Percentiles rank a stretch among this genome's conserved stretches.
phyloP scores from a whole-genome alignment of 2,888 invertebrate genomes.

The Coenonympha arcania region DNA sequence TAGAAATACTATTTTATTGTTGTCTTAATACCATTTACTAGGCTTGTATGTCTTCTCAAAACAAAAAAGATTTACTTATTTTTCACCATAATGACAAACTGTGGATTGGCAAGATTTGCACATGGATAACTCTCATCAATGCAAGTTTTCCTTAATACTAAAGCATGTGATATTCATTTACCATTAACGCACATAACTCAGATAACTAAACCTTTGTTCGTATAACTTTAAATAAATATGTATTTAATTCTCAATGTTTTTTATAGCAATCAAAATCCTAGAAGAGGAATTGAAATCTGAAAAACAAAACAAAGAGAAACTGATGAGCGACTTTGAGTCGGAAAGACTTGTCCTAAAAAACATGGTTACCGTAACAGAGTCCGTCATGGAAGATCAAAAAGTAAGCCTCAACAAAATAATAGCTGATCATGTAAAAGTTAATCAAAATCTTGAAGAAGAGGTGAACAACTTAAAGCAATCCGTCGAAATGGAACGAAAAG shows the following conservation, averaged over 20 bases:
- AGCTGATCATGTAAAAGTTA: slow-evolving; percentile 36
- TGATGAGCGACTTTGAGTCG: slow-evolving; percentile 49
- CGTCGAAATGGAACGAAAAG: slow-evolving; percentile 29
- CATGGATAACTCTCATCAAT: too few species aligned
- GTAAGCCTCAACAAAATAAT: slow-evolving; percentile 38
- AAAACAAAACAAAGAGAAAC: slow-evolving; percentile 44
- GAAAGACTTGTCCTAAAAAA: slow-evolving; percentile 50
- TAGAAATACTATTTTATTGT: too few species aligned
- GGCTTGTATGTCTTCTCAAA: too few species aligned
- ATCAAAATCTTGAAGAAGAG: slow-evolving; percentile 37
- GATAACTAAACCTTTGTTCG: too few species aligned
- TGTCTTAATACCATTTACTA: too few species aligned
- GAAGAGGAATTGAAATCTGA: slow-evolving; percentile 43
- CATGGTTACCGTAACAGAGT: slow-evolving; percentile 54
- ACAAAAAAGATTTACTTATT: too few species aligned
- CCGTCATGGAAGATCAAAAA: slow-evolving; percentile 54
- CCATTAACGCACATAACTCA: too few species aligned
- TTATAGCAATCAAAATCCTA: slow-evolving; percentile 42
- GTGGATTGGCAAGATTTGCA: too few species aligned
- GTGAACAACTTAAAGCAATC: slow-evolving; percentile 31
- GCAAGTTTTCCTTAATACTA: too few species aligned
- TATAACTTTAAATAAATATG: neutral
- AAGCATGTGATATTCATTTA: too few species aligned
- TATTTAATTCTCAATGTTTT: neutral
- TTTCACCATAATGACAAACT: too few species aligned